Evolutionary conservation across 2,113 vertebrate genomes (phyloP), one percentile per base, ranked within the genome.

Genomic region (Vidua chalybeata): DNA sequence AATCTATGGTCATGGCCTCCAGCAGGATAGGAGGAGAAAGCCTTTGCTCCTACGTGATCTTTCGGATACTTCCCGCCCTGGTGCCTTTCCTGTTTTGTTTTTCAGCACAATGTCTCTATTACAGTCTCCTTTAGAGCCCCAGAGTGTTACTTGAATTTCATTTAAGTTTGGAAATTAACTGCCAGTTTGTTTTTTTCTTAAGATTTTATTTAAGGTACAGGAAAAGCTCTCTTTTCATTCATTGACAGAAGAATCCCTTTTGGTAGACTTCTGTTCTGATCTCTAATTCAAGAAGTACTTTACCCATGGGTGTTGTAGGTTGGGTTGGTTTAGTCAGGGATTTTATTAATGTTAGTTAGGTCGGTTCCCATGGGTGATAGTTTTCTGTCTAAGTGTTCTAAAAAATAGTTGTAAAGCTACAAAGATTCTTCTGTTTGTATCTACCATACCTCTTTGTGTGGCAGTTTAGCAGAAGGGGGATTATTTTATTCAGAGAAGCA

Each of bases 31-130:
- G 12, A 88, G 33, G 39, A 73, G 26, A 52, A 72, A 88, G 56
- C 51, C 56, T 28, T 63, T 82, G 24, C 43, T 90, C 20, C n/a
- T 18, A 28, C 16, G 9, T 46, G 28, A 79, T 76, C 31, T 59
- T 75, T 41, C n/a, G 75, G 4, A 2, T 55, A 31, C 15, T 77
- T 73, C 11, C n/a, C 0, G 1, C 41, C 6, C 10, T 43, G 3
- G 6, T 58, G 31, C 45, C 15, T 74, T 51, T 13, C 12, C 8
- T 3, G 0, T 37, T 73, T 82, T 84, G 10, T 14, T 87, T 92
- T 71, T 67, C 19, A 54, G 62, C 43, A 26, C 11, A 35, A 4
- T 4, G 3, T 59, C 28, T 75, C 31, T 82, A 10, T 55, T 66
- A 27, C 31, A 78, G 23, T 35, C 28, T 23, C 5, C 17, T 90